Evolutionary conservation across 2,113 vertebrate species (phyloP).

Genomic region (Microtus pennsylvanicus): DNA sequence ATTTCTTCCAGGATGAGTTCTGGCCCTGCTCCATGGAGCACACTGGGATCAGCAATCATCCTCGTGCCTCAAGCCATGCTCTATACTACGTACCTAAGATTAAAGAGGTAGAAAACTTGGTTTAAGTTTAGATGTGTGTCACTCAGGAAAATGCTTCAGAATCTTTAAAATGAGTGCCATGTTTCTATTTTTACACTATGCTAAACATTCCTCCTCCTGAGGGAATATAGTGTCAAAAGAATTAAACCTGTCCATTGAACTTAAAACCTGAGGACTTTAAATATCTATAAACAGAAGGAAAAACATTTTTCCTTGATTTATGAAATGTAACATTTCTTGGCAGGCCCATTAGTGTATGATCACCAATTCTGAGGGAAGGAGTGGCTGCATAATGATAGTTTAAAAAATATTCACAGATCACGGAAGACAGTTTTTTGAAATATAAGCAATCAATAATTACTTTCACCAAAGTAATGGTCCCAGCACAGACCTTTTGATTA

Average conservation of each 20-base stretch:
- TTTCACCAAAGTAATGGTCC: background rate
- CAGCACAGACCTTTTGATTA: background rate
- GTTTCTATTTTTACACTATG: background rate
- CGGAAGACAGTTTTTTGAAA: background rate
- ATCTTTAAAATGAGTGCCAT: background rate
- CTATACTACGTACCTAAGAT: background rate
- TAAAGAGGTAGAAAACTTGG: background rate
- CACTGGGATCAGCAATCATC: background rate
- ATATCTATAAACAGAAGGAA: background rate
- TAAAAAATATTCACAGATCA: constrained; percentile 25
- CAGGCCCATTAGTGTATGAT: background rate
- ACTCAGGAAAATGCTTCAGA: background rate
- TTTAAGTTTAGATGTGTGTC: background rate
- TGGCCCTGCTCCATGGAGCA: background rate
- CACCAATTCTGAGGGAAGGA: constrained; percentile 18
- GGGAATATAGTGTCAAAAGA: background rate
- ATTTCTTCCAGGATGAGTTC: background rate
- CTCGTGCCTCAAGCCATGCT: background rate
- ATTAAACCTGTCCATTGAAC: background rate
- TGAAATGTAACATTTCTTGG: constrained; percentile 17
- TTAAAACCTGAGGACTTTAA: background rate
- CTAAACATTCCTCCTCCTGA: background rate
- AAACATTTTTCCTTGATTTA: background rate
- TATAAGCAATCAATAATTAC: background rate
- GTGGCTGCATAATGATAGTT: background rate